Evolutionary conservation across 1,140 invertebrate genomes (phyloP).

Genomic region (Spodoptera litura): DNA sequence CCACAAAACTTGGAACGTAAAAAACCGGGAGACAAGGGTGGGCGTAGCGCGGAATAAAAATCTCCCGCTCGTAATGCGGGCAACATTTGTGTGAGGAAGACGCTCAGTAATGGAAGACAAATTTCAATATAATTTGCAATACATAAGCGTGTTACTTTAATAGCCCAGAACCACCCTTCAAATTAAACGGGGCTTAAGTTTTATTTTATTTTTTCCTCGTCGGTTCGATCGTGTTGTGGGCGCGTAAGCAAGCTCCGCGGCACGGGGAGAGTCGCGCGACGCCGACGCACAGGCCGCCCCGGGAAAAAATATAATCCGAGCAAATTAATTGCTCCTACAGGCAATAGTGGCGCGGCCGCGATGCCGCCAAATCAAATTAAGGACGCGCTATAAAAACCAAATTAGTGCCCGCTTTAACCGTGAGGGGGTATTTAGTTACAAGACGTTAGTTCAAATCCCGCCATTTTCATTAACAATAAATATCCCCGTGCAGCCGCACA

Average conservation of each 20-base stretch:
- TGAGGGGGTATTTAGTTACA: conserved; percentile 86
- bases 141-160: conserved; percentile 87
- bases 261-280: conserved; percentile 64
- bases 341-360: conserved; percentile 82
- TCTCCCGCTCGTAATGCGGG: conserved; percentile 83
- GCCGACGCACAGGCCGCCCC: conserved; percentile 70
- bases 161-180: conserved; percentile 87
- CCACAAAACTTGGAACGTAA: conserved; percentile 83
- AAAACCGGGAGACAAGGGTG: conserved; percentile 84
- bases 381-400: conserved; percentile 87
- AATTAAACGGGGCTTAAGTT: conserved; percentile 87
- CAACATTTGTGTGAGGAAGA: conserved; percentile 86
- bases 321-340: conserved; percentile 86
- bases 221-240: conserved; percentile 68
- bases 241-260: conserved; percentile 60
- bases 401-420: conserved; percentile 87
- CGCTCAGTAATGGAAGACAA: conserved; percentile 86
- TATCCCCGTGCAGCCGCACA: conserved; percentile 81
- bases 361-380: conserved; percentile 87
- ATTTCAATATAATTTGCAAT: conserved; percentile 87
- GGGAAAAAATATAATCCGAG: conserved; percentile 86
- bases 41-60: conserved; percentile 83
- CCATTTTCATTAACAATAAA: conserved; percentile 87
- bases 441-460: conserved; percentile 87
- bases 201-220: conserved; percentile 85